A percentile compares a stretch with the other conserved stretches of the same genome.
phyloP scores from a whole-genome alignment of 2,113 vertebrate species.

The Nycticorax nycticorax region DNA sequence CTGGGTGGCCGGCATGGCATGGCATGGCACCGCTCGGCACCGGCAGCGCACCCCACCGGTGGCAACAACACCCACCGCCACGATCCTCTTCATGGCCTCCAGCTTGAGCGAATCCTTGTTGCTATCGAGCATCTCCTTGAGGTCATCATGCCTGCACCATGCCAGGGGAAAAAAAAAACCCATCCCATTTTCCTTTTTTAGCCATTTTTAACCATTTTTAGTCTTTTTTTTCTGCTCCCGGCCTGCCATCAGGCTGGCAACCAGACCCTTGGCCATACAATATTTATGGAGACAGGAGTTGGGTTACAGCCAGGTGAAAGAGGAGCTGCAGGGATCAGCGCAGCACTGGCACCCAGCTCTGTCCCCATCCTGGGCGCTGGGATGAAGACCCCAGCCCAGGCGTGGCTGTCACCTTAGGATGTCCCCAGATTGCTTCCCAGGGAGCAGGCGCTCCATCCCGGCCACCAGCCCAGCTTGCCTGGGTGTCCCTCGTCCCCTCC shows the following conservation, averaged over 20 bases:
- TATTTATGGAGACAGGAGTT: constrained; percentile 58
- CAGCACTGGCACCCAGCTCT: not conserved
- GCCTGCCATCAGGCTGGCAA: not conserved
- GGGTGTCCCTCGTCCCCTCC: not conserved
- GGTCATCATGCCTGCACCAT: constrained; percentile 87
- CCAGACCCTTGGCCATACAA: not conserved
- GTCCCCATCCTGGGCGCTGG: not conserved
- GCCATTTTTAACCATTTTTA: not conserved
- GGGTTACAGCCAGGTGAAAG: constrained; percentile 45
- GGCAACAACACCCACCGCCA: constrained; percentile 82
- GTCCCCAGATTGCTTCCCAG: not conserved
- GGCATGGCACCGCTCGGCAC: accelerated
- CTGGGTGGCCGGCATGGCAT: not conserved
- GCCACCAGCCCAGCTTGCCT: not conserved
- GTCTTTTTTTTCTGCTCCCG: not conserved
- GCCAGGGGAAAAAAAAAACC: accelerated
- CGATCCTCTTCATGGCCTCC: constrained; percentile 98
- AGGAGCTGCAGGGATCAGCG: not conserved
- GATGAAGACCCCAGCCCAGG: not conserved
- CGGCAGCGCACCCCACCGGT: accelerated
- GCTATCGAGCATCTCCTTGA: constrained; percentile 98
- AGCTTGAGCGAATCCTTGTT: constrained; percentile 98
- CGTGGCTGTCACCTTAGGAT: not conserved
- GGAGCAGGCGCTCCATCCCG: not conserved
- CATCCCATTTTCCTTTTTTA: not conserved